These are phyloP conservation scores for Dendrocopos noguchii DNA, from an alignment of 2,113 vertebrate genomes.

Conservation along the genomic window DNA sequence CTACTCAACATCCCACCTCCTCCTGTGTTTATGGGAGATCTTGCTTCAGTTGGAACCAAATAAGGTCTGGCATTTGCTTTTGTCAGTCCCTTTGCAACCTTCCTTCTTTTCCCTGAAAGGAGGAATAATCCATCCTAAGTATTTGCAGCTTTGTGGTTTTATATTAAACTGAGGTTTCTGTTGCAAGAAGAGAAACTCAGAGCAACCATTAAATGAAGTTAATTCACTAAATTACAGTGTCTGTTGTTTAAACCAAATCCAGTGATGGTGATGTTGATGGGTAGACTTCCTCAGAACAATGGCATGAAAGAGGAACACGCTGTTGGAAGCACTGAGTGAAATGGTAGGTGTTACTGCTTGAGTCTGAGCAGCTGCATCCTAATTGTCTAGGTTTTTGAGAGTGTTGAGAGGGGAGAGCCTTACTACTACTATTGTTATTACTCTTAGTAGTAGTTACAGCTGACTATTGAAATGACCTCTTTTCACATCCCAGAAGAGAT, in stretches of 20 bases:
- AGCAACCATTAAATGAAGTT: neutral
- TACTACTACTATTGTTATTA: neutral
- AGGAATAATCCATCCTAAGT: neutral
- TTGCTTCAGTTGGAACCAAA: neutral
- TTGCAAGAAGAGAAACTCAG: neutral
- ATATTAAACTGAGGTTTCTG: neutral
- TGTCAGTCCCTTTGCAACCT: neutral
- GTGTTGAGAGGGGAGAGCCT: neutral
- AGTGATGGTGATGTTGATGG: rapidly evolving
- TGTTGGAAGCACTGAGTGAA: neutral
- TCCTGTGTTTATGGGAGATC: neutral
- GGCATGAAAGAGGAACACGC: neutral
- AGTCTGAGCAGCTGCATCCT: neutral
- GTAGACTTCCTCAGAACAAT: neutral
- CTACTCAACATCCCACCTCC: neutral
- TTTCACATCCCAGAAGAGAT: neutral
- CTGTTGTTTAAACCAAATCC: neutral
- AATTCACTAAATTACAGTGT: neutral
- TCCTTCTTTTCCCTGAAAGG: neutral
- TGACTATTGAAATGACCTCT: neutral
- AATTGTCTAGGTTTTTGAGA: neutral
- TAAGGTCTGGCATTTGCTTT: neutral
- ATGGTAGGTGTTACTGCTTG: neutral
- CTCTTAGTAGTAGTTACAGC: neutral
- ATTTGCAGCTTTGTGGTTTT: neutral